Evolutionary conservation across 2,113 vertebrate genomes (phyloP).

Genomic region (Phocoena sinus): DNA sequence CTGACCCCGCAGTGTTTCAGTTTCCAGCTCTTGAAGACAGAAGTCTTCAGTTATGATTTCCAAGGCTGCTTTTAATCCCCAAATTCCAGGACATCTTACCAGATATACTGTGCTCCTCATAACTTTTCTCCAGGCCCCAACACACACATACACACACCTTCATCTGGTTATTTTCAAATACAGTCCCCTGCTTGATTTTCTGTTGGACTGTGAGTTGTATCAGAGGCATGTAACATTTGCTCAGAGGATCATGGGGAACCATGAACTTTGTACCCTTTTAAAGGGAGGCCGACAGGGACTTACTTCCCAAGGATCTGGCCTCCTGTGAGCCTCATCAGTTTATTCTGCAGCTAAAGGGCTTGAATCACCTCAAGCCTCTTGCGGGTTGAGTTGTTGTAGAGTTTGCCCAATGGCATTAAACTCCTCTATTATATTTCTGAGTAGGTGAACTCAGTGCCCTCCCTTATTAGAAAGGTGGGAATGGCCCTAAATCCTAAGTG

Average conservation of each 20-base stretch:
- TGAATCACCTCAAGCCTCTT: slow-evolving; percentile 45
- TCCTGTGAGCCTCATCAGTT: slow-evolving; percentile 50
- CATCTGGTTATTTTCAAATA: slow-evolving; percentile 52
- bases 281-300: slow-evolving; percentile 51
- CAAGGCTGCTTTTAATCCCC: background rate
- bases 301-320: background rate
- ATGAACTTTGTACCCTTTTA: slow-evolving; percentile 70
- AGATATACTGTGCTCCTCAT: background rate
- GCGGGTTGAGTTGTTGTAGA: background rate
- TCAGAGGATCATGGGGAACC: slow-evolving; percentile 65
- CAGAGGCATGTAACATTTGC: slow-evolving; percentile 62
- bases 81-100: background rate
- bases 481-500: slow-evolving; percentile 20
- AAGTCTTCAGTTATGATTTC: background rate
- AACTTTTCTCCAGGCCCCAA: background rate
- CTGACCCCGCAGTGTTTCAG: background rate
- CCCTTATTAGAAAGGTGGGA: slow-evolving; percentile 42
- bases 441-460: slow-evolving; percentile 42
- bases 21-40: background rate
- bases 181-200: slow-evolving; percentile 35
- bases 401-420: slow-evolving; percentile 52
- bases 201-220: background rate
- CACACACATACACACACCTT: background rate
- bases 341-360: slow-evolving; percentile 54
- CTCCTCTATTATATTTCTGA: slow-evolving; percentile 50